Percentiles rank a stretch among this genome's conserved stretches.
These are phyloP conservation scores for Cataglyphis cursor DNA, from an alignment of 2,888 invertebrate species.

Conservation along the genomic window DNA sequence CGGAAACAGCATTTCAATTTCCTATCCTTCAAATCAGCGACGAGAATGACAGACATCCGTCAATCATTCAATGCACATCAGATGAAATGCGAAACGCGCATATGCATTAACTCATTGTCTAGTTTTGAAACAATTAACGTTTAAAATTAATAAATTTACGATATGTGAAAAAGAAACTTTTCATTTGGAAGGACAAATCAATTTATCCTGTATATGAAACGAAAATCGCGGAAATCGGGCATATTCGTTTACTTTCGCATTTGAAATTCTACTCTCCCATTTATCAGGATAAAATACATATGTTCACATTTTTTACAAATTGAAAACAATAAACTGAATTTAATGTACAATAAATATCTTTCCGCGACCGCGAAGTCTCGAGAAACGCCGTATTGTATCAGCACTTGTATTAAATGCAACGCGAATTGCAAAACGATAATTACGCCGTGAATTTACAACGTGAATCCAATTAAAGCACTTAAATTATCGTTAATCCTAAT, in stretches of 20 bases:
- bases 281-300: neutral
- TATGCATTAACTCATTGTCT: neutral
- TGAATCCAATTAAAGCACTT: constrained; percentile 52
- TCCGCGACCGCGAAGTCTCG: neutral
- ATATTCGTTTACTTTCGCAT: neutral
- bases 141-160: neutral
- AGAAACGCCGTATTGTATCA: constrained; percentile 5
- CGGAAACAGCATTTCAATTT: neutral
- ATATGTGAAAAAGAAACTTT: neutral
- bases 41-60: neutral
- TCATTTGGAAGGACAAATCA: neutral
- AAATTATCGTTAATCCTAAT: constrained; percentile 57
- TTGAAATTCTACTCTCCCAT: neutral
- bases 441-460: constrained; percentile 32
- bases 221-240: no score
- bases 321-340: neutral
- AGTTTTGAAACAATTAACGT: neutral
- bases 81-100: neutral
- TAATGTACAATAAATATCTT: constrained; percentile 20
- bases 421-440: constrained; percentile 36
- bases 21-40: neutral
- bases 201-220: neutral
- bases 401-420: neutral
- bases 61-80: neutral
- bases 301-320: neutral